These are phyloP conservation scores for Creontiades dilutus DNA, from an alignment of 2,888 invertebrate species.

Conservation along the genomic window DNA sequence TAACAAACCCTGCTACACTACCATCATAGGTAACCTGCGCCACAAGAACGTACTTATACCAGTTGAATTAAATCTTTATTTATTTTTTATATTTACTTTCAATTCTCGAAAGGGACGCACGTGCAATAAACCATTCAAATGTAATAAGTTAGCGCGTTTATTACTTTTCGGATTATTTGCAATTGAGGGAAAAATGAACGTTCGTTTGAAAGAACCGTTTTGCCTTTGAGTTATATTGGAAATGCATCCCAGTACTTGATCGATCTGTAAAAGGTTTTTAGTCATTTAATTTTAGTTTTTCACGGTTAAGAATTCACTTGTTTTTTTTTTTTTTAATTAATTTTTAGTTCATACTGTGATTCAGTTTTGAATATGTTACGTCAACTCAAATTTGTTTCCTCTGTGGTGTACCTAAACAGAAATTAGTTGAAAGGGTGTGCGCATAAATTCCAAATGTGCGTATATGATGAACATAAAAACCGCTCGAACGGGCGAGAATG, in stretches of 20 bases:
- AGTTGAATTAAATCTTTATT: neutral
- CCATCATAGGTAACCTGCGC: neutral
- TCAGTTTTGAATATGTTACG: neutral
- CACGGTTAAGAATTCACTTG: neutral
- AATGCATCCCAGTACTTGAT: neutral
- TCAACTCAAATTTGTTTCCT: neutral
- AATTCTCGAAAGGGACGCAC: neutral
- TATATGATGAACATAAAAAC: no score
- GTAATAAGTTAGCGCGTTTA: neutral
- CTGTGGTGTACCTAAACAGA: neutral
- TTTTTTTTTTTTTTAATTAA: no score
- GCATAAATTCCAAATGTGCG: no score
- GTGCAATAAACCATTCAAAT: constrained; percentile 1
- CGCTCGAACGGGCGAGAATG: no score
- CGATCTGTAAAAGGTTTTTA: constrained; percentile 15
- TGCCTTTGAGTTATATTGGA: neutral
- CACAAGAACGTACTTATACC: constrained; percentile 12
- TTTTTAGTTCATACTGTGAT: neutral
- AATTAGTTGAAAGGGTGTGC: no score
- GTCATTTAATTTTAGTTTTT: neutral
- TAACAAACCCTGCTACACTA: no score
- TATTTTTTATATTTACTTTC: neutral
- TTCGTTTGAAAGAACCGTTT: neutral
- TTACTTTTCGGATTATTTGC: neutral
- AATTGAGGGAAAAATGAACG: neutral